Conservation (phyloP, 2,113 vertebrate genomes). For the Micronisus gabar region DNA sequence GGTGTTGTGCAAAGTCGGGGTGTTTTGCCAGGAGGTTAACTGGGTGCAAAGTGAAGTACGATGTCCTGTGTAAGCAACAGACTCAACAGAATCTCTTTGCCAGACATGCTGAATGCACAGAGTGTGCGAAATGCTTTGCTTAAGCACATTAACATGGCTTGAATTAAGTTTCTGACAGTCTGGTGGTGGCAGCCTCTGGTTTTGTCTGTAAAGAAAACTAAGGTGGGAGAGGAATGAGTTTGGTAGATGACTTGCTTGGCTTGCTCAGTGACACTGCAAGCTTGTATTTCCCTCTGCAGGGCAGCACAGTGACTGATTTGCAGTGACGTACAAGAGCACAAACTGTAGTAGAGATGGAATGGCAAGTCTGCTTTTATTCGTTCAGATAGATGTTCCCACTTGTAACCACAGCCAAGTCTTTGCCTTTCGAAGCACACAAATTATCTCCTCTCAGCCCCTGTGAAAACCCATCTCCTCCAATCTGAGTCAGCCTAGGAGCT, state of each 20-base stretch:
- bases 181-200: background rate
- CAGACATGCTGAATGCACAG: background rate
- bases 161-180: background rate
- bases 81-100: background rate
- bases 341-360: background rate
- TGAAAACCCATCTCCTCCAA: background rate
- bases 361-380: background rate
- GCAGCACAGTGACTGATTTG: fast-evolving
- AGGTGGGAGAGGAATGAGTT: background rate
- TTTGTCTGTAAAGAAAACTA: background rate
- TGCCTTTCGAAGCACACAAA: fast-evolving
- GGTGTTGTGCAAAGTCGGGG: background rate
- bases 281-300: fast-evolving
- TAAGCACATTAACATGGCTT: background rate
- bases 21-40: background rate
- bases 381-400: background rate
- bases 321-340: background rate
- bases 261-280: fast-evolving
- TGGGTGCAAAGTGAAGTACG: fast-evolving
- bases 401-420: background rate
- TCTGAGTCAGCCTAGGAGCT: background rate
- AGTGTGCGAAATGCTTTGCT: background rate
- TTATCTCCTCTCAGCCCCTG: background rate
- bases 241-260: background rate
- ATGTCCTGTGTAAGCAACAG: background rate